Evolutionary conservation across 2,888 invertebrate genomes (phyloP).

Genomic region (Drosophila phalerata): DNA sequence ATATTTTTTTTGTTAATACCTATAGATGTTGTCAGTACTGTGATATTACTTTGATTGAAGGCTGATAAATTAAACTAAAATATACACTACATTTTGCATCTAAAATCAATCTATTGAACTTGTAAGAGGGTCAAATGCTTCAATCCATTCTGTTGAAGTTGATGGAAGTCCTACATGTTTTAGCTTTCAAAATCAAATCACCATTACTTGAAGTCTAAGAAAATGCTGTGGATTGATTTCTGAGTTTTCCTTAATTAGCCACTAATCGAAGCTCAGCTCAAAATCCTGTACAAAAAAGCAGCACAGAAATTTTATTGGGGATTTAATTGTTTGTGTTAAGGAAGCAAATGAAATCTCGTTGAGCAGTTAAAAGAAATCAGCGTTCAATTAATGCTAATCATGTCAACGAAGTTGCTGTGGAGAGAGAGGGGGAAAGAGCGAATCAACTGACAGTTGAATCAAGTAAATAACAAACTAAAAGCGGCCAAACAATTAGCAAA

Average conservation of each 20-base stretch:
- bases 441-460: conserved; percentile 45
- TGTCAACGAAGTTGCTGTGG: conserved; percentile 54
- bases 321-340: not conserved
- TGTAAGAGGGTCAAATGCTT: conserved; percentile 1
- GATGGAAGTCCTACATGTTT: conserved; percentile 37
- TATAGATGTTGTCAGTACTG: too few relatives aligned
- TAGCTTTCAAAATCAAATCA: conserved; percentile 16
- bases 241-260: conserved; percentile 42
- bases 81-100: not conserved
- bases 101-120: not conserved
- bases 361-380: conserved; percentile 61
- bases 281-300: conserved; percentile 24
- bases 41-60: not conserved
- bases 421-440: not conserved
- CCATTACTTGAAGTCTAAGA: conserved; percentile 1
- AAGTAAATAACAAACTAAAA: conserved; percentile 64
- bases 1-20: not conserved
- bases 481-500: conserved; percentile 66
- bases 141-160: conserved; percentile 18
- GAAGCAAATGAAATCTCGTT: conserved; percentile 46
- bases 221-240: conserved; percentile 31
- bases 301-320: conserved; percentile 7
- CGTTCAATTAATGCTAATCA: conserved; percentile 75
- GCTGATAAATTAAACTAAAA: not conserved
- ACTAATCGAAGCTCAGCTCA: conserved; percentile 48